These are phyloP conservation scores for Eupristina koningsbergeri DNA, from an alignment of 1,140 invertebrate species.

Conservation along the genomic window DNA sequence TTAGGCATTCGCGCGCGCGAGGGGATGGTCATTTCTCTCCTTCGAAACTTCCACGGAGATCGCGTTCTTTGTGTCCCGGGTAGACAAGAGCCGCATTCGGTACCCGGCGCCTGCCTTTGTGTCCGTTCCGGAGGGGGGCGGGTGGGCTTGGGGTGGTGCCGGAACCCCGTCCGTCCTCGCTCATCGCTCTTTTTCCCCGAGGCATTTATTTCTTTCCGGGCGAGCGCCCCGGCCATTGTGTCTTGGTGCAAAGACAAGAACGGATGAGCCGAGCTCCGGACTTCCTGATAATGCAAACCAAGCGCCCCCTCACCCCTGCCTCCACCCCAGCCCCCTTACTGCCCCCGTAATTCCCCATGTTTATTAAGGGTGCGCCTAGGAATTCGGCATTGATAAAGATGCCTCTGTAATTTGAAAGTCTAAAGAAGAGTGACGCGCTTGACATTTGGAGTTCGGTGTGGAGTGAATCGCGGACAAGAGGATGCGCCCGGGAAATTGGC, in stretches of 20 bases:
- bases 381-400: background rate
- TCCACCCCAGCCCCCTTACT: too few species aligned
- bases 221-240: constrained; percentile 30
- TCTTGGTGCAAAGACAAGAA: constrained; percentile 36
- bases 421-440: background rate
- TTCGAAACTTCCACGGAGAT: constrained; percentile 2
- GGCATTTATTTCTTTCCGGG: constrained; percentile 29
- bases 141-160: too few species aligned
- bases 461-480: background rate
- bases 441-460: background rate
- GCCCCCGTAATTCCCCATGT: background rate
- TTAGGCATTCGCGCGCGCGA: constrained; percentile 19
- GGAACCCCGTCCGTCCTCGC: background rate
- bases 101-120: background rate
- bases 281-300: constrained; percentile 32
- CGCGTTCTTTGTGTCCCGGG: background rate
- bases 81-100: constrained; percentile 1
- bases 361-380: background rate
- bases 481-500: background rate
- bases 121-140: background rate
- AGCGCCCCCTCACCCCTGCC: background rate
- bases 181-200: constrained; percentile 17
- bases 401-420: background rate
- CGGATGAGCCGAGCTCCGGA: constrained; percentile 24
- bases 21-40: constrained; percentile 9